phyloP scores from a whole-genome alignment of 1,140 invertebrate genomes.

The Danaus plexippus region DNA sequence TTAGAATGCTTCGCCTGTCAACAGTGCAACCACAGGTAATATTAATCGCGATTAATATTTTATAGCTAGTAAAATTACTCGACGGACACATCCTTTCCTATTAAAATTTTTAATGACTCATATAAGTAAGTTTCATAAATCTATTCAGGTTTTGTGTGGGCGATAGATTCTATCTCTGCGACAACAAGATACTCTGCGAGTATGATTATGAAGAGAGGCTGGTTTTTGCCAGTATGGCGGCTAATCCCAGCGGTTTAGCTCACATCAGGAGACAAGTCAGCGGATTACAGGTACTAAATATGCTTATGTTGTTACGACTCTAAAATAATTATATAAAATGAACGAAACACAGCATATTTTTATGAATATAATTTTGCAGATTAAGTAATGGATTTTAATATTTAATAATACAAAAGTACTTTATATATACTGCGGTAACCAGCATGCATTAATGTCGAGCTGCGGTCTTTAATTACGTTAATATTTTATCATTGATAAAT shows the following conservation, averaged over 20 bases:
- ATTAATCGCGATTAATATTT: no score
- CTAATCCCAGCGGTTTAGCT: slow-evolving; percentile 87
- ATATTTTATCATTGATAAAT: slow-evolving; percentile 23
- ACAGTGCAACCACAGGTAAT: slow-evolving; percentile 95
- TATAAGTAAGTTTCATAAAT: slow-evolving; percentile 91
- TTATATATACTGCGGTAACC: slow-evolving; percentile 3
- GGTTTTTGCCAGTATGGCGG: slow-evolving; percentile 92
- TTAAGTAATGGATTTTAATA: neutral
- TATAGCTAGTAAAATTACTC: no score
- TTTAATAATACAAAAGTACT: no score
- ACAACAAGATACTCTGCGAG: slow-evolving; percentile 98
- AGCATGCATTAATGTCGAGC: neutral
- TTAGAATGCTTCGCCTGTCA: slow-evolving; percentile 97
- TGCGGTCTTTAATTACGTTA: slow-evolving; percentile 19
- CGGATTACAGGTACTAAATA: slow-evolving; percentile 76
- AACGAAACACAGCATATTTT: neutral
- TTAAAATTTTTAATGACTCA: slow-evolving; percentile 18
- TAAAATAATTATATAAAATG: no score
- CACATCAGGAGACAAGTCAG: slow-evolving; percentile 90
- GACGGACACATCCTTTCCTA: neutral
- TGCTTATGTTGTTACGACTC: no score
- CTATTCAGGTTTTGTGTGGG: slow-evolving; percentile 98
- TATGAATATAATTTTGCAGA: neutral
- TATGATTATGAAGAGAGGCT: slow-evolving; percentile 96
- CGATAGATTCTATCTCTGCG: slow-evolving; percentile 95